Evolutionary conservation across 2,113 vertebrate species (phyloP).

Genomic region (Halichoerus grypus): DNA sequence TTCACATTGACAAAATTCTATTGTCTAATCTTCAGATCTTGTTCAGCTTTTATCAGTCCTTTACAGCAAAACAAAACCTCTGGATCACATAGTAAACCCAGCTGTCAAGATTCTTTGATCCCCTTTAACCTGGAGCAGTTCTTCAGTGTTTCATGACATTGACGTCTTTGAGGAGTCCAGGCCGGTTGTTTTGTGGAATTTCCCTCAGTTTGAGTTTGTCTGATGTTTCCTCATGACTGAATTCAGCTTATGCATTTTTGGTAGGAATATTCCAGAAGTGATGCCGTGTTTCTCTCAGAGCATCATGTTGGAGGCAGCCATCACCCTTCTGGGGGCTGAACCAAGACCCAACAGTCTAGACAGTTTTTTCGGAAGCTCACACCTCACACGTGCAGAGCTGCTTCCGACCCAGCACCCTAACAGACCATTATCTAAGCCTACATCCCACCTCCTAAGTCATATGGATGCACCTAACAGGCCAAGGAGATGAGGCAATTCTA

Average conservation of each 20-base stretch:
- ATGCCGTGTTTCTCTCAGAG: background rate
- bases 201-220: background rate
- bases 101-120: background rate
- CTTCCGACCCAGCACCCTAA: background rate
- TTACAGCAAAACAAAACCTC: background rate
- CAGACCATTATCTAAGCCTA: background rate
- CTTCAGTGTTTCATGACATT: background rate
- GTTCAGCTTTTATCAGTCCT: background rate
- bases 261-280: background rate
- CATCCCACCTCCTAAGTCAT: background rate
- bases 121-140: background rate
- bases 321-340: background rate
- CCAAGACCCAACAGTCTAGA: background rate
- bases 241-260: background rate
- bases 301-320: background rate
- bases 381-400: rapidly evolving
- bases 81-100: no score
- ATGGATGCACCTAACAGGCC: background rate
- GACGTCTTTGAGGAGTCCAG: background rate
- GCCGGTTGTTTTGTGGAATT: background rate
- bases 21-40: background rate
- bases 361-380: background rate
- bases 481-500: background rate
- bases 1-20: background rate
- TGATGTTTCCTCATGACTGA: background rate